Evolutionary conservation across 1,140 invertebrate genomes (phyloP).

Genomic region (Zaprionus nigranus): DNA sequence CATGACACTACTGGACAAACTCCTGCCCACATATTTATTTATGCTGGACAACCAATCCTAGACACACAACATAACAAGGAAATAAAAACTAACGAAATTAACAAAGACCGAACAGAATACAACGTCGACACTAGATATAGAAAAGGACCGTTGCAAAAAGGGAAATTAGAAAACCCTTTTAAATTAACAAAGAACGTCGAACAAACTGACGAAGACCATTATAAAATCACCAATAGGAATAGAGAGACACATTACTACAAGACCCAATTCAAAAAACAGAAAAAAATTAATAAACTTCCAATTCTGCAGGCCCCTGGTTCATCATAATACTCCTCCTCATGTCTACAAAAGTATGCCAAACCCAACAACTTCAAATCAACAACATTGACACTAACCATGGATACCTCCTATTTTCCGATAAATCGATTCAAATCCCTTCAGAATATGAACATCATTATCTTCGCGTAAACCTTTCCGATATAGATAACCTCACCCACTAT

Average conservation of each 20-base stretch:
- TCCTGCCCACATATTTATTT: constrained; percentile 17
- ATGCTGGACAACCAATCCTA: constrained; percentile 19
- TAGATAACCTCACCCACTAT: not conserved
- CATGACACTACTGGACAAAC: constrained; percentile 33
- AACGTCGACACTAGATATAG: constrained; percentile 4
- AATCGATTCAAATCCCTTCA: constrained; percentile 1
- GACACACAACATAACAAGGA: constrained; percentile 16
- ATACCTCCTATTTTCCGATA: constrained; percentile 4
- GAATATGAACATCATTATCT: constrained; percentile 9
- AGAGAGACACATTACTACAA: constrained; percentile 18
- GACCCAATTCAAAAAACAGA: constrained; percentile 17
- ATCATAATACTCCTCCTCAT: not conserved
- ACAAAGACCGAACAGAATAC: constrained; percentile 9
- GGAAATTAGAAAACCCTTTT: constrained; percentile 8
- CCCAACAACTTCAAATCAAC: constrained; percentile 11
- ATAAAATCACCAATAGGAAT: constrained; percentile 32
- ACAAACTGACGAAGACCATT: constrained; percentile 24
- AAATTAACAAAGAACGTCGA: constrained; percentile 21
- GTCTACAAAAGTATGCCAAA: not conserved
- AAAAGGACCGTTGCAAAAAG: constrained; percentile 16
- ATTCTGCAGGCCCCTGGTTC: not conserved
- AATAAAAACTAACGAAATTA: constrained; percentile 20
- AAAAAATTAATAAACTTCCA: constrained; percentile 1
- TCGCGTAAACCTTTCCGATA: not conserved
- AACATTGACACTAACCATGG: constrained; percentile 11